These are phyloP conservation scores for Ruditapes philippinarum DNA, from an alignment of 1,140 invertebrate genomes.

Conservation along the genomic window DNA sequence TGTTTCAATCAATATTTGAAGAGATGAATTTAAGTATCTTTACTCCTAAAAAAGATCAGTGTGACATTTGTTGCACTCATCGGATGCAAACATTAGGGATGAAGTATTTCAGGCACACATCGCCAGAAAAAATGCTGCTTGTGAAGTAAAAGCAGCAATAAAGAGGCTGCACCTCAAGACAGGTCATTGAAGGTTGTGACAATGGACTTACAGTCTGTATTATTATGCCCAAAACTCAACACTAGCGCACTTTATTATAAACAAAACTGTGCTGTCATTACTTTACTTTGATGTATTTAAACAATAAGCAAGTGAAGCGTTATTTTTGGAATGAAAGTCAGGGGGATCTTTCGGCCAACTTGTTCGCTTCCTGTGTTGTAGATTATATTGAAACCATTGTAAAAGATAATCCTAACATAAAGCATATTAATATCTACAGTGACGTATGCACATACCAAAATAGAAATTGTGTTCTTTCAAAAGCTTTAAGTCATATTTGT, in stretches of 20 bases:
- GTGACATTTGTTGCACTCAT: slow-evolving; percentile 34
- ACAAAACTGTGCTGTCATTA: slow-evolving; percentile 44
- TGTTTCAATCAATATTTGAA: not conserved
- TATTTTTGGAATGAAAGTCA: no score
- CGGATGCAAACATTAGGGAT: not conserved
- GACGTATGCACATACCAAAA: slow-evolving; percentile 44
- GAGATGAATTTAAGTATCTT: slow-evolving; percentile 15
- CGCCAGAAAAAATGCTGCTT: slow-evolving; percentile 18
- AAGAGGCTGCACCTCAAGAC: not conserved
- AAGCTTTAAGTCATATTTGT: not conserved
- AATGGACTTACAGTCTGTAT: slow-evolving; percentile 31
- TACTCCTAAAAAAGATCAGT: slow-evolving; percentile 48
- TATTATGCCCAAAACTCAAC: slow-evolving; percentile 35
- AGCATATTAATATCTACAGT: not conserved
- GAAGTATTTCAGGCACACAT: not conserved
- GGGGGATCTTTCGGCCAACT: not conserved
- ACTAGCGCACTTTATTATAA: slow-evolving; percentile 60
- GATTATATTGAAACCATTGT: not conserved
- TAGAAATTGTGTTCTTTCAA: not conserved
- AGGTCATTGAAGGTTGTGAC: slow-evolving; percentile 25
- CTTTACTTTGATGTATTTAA: slow-evolving; percentile 30
- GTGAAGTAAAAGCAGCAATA: slow-evolving; percentile 14
- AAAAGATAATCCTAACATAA: not conserved
- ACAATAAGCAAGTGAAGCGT: not conserved
- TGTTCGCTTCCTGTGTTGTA: slow-evolving; percentile 13